Evolutionary conservation across 2,113 vertebrate genomes (phyloP), one percentile per base, ranked within the genome.

Genomic region (Callionymus lyra): DNA sequence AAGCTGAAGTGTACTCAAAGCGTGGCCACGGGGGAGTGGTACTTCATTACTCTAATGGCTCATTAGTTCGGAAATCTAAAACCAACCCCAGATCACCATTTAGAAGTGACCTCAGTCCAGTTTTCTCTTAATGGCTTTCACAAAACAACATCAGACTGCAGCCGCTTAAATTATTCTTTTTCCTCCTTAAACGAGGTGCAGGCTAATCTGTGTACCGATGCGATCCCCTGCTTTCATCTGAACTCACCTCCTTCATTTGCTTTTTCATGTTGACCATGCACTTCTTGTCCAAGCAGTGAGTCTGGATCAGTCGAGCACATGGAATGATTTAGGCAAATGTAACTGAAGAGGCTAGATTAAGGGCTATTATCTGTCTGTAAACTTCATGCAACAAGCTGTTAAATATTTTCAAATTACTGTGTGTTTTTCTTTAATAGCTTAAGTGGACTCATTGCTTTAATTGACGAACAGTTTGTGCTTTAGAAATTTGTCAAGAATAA

Each of bases 21-120:
- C 52, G 41, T 51, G 51, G 54, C 66, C 56, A 47, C 47, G 16
- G 65, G 51, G 35, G 42, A 72, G 62, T 69, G 67, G 62, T 67
- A 65, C 55, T 74, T 59, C 65, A 74, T 74, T 72, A 50, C 52
- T 56, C 56, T 77, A 76, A 76, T 70, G 58, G 68, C 65, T 76
- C 72, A 76, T 80, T 76, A 74, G 63, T 27, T 66, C 60, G 65
- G 48, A 74, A 76, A 76, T 72, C 54, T 59, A 67, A 66, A 68
- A 53, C 50, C 63, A 70, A 76, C 59, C 66, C 61, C 55, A 31
- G 39, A 63, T 74, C 55, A 57, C 58, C 46, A 38, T 65, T 72
- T 59, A 45, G 52, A 66, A 54, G 44, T 66, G 63, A 78, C 68
- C 68, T 63, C 52, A 38, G 52, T 56, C 52, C 53, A 57, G 46